Percentiles rank a stretch among this genome's conserved stretches.
Conservation (phyloP, 2,888 invertebrate genomes). For the Pardosa pseudoannulata region DNA sequence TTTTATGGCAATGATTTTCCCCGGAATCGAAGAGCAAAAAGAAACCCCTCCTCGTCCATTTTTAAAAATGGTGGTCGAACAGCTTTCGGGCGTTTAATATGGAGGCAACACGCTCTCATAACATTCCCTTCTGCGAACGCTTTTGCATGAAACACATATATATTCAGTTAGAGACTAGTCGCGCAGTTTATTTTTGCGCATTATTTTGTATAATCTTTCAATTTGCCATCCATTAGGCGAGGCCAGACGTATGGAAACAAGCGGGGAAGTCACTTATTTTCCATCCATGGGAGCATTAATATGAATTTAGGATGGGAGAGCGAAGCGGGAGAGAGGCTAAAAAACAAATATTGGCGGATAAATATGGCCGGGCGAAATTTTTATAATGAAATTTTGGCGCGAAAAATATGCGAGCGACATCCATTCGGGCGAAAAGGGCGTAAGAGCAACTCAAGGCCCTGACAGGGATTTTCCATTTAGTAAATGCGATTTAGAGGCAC, state of each 20-base stretch:
- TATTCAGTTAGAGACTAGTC: not conserved
- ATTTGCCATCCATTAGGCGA: slow-evolving; percentile 21
- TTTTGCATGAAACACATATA: not conserved
- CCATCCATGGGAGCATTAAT: slow-evolving; percentile 1
- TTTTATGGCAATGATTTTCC: too few relatives aligned
- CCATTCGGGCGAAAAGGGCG: too few relatives aligned
- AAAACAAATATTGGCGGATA: not conserved
- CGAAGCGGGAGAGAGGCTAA: not conserved
- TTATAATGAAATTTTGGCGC: not conserved
- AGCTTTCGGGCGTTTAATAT: too few relatives aligned
- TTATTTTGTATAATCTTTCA: slow-evolving; percentile 68
- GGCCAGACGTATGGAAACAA: not conserved
- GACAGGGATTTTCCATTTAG: too few relatives aligned
- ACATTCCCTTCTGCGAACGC: too few relatives aligned
- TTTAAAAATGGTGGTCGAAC: too few relatives aligned
- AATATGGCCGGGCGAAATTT: not conserved
- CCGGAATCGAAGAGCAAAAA: too few relatives aligned
- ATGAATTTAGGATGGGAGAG: slow-evolving; percentile 11
- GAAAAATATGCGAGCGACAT: too few relatives aligned
- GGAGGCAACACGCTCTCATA: too few relatives aligned
- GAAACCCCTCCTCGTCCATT: too few relatives aligned
- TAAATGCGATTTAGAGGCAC: too few relatives aligned
- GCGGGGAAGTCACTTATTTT: not conserved
- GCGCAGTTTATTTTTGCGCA: slow-evolving; percentile 28
- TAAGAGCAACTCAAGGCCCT: too few relatives aligned